These are phyloP conservation scores for Calephelis nemesis DNA, from an alignment of 1,140 invertebrate species.

Conservation along the genomic window DNA sequence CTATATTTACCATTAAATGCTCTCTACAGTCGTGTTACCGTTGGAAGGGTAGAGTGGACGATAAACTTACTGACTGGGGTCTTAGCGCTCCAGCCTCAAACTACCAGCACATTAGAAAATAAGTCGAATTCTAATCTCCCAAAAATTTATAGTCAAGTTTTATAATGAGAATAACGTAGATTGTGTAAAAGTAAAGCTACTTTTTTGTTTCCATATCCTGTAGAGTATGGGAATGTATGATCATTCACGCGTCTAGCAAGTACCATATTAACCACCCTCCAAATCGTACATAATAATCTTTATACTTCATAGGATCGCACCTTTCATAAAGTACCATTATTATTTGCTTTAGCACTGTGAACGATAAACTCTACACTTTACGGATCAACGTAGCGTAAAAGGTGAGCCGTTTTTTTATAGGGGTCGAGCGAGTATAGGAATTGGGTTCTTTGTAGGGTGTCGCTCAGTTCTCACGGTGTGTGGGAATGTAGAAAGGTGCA, in stretches of 20 bases:
- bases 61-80: too few species aligned
- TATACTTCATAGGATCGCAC: constrained; percentile 50
- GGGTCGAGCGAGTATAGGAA: constrained; percentile 34
- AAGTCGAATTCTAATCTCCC: too few species aligned
- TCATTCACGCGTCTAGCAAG: constrained; percentile 49
- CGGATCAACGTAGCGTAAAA: constrained; percentile 56
- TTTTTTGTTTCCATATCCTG: constrained; percentile 49
- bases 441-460: constrained; percentile 61
- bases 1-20: too few species aligned
- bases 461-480: constrained; percentile 65
- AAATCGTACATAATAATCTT: constrained; percentile 34
- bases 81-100: too few species aligned
- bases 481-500: constrained; percentile 73
- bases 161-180: background rate
- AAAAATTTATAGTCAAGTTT: constrained; percentile 11
- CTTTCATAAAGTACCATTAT: constrained; percentile 54
- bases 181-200: constrained; percentile 58
- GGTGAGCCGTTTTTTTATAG: constrained; percentile 50
- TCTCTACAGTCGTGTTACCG: too few species aligned
- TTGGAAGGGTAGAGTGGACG: too few species aligned
- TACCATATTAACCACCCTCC: constrained; percentile 34
- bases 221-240: constrained; percentile 61
- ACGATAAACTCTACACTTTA: constrained; percentile 46
- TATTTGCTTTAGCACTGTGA: constrained; percentile 31
- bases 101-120: too few species aligned